Evolutionary conservation across 2,113 vertebrate species (phyloP), one percentile per base, ranked within the genome.

Genomic region (Corynorhinus townsendii): DNA sequence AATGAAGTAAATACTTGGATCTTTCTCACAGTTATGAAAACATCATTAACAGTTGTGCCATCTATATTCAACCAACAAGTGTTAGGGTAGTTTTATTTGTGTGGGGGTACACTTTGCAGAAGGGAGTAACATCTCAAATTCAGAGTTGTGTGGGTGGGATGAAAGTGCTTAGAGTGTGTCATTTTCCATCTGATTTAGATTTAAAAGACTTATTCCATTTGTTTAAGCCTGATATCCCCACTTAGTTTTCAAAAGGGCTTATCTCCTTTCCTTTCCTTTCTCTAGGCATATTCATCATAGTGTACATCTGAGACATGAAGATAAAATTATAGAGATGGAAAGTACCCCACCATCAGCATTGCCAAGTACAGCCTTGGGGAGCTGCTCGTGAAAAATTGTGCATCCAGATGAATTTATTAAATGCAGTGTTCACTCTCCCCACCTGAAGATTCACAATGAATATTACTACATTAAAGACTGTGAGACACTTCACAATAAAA

Each of bases 1-100:
- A 49, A 28, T 26, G 45, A 94, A 87, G 19, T 66, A 87, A 93
- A 89, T 59, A 93, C 91, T 69, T 88, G 43, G 54, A 79, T 80
- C 40, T 68, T 4, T 43, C 75, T 92, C n/a, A 85, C 54, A 33
- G 40, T 6, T 33, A 90, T 73, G 35, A 87, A 90, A 73, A 54
- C 40, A 88, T 24, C 11, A 69, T 47, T 86, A 79, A 11, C 40
- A 69, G 3, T 11, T 75, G 30, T 43, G 24, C 2, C 64, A 85
- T 33, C 35, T 6, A 16, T 56, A 83, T 68, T 71, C 15, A 73
- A 56, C 19, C 56, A 81, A 30, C 28, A 80, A 64, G 30, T 20
- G n/a, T 54, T 45, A 40, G 7, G 3, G 7, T 72, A 26, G 9
- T 73, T 54, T 82, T 69, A 28, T 10, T 0, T 20, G 26, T 10